Conservation (phyloP, 37 sponge, comb jelly and placozoan species). For the Chondrilla cf. caribensis region DNA sequence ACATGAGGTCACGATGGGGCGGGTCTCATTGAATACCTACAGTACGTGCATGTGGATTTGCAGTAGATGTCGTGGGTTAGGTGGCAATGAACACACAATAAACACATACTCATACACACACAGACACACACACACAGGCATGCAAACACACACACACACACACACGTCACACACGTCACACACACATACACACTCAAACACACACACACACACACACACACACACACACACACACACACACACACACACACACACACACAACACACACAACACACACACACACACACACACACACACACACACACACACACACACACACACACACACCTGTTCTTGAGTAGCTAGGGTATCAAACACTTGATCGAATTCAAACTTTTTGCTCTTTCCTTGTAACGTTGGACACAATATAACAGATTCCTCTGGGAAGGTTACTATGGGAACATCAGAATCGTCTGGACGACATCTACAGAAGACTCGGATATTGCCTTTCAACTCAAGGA, state of each 20-base stretch:
- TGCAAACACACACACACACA: no score
- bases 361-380: slow-evolving; percentile 76
- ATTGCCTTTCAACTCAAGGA: slow-evolving; percentile 78
- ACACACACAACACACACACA: no score
- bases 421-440: slow-evolving; percentile 36
- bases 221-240: no score
- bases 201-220: no score
- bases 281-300: no score
- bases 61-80: background rate
- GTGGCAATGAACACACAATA: no score
- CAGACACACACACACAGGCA: no score
- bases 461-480: slow-evolving; percentile 86
- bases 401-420: slow-evolving; percentile 27
- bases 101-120: no score
- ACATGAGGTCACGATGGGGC: slow-evolving; percentile 67
- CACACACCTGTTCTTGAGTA: slow-evolving; percentile 69
- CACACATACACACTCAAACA: no score
- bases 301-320: background rate
- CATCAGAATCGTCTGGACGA: slow-evolving; percentile 56
- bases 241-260: no score
- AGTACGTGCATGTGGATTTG: background rate
- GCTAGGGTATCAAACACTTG: slow-evolving; percentile 53
- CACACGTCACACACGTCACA: no score
- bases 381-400: slow-evolving; percentile 53
- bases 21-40: slow-evolving; percentile 80